phyloP scores from a whole-genome alignment of 2,888 invertebrate species.

The Carcina quercana region DNA sequence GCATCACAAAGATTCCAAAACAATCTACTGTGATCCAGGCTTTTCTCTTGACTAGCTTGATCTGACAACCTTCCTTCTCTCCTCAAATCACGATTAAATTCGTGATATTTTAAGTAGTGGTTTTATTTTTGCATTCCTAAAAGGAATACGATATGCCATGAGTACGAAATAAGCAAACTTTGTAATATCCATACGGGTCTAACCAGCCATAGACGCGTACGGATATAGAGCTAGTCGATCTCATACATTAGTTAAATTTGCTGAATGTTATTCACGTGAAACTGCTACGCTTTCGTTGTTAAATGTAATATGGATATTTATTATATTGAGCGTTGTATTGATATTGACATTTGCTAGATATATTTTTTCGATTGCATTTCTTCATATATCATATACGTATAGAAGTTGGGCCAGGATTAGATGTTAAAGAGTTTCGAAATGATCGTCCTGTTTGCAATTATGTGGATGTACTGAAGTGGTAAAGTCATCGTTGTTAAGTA shows the following conservation, averaged over 20 bases:
- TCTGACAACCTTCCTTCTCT: too few relatives aligned
- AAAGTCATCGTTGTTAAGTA: conserved; percentile 62
- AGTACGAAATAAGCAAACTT: conserved; percentile 16
- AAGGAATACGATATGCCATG: conserved; percentile 17
- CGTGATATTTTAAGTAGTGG: conserved; percentile 17
- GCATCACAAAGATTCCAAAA: conserved; percentile 5
- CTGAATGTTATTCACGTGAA: conserved; percentile 27
- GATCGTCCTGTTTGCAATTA: conserved; percentile 34
- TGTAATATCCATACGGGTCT: conserved; percentile 52
- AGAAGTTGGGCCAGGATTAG: conserved; percentile 38
- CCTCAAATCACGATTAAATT: conserved; percentile 3
- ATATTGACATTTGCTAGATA: conserved; percentile 48
- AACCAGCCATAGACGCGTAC: conserved; percentile 66
- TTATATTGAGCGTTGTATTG: conserved; percentile 46
- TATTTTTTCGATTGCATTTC: conserved; percentile 47
- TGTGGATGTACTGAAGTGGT: conserved; percentile 39
- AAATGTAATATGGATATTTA: conserved; percentile 55
- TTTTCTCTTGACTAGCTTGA: too few relatives aligned
- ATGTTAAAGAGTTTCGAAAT: conserved; percentile 27
- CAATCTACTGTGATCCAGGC: conserved; percentile 10
- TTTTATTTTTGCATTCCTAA: conserved; percentile 27
- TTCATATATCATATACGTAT: conserved; percentile 31
- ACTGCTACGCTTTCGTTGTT: conserved; percentile 62
- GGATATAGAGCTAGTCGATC: conserved; percentile 34
- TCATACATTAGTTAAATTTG: conserved; percentile 30